phyloP scores from a whole-genome alignment of 2,888 invertebrate species.

The Meloe dianella region DNA sequence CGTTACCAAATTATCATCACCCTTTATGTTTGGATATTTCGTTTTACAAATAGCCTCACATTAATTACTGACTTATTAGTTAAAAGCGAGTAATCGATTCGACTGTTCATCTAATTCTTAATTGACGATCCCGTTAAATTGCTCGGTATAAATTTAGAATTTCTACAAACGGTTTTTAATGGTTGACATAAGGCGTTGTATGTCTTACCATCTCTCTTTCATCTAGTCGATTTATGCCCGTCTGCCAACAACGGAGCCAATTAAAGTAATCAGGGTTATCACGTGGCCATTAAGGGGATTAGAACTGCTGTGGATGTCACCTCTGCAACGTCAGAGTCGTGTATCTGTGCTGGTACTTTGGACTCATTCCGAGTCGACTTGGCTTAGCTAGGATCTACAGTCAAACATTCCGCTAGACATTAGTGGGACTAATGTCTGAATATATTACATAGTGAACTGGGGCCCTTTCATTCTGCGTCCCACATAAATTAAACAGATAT shows the following conservation, averaged over 20 bases:
- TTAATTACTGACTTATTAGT: conserved; percentile 44
- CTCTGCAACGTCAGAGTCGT: conserved; percentile 54
- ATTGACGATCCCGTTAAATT: neutral
- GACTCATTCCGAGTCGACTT: conserved; percentile 50
- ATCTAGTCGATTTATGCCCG: conserved; percentile 44
- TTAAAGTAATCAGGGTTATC: conserved; percentile 75
- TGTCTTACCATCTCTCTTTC: conserved; percentile 6
- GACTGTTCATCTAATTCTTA: neutral
- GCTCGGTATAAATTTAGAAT: neutral
- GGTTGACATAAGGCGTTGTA: neutral
- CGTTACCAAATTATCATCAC: conserved; percentile 49
- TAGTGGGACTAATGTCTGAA: conserved; percentile 59
- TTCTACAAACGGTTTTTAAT: neutral
- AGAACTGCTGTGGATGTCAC: conserved; percentile 59
- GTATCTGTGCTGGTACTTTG: conserved; percentile 50
- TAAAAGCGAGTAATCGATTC: conserved; percentile 4
- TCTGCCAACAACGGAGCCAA: conserved; percentile 70
- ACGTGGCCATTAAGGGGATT: conserved; percentile 73
- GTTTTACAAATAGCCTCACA: conserved; percentile 45
- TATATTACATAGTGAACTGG: conserved; percentile 55
- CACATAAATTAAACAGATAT: conserved; percentile 57
- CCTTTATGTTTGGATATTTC: conserved; percentile 46
- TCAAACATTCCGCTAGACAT: conserved; percentile 59
- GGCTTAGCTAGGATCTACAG: conserved; percentile 45
- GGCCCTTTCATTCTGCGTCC: conserved; percentile 42